phyloP scores from a whole-genome alignment of 2,797 vertebrate genomes.

The Tiaroga cobitis region DNA sequence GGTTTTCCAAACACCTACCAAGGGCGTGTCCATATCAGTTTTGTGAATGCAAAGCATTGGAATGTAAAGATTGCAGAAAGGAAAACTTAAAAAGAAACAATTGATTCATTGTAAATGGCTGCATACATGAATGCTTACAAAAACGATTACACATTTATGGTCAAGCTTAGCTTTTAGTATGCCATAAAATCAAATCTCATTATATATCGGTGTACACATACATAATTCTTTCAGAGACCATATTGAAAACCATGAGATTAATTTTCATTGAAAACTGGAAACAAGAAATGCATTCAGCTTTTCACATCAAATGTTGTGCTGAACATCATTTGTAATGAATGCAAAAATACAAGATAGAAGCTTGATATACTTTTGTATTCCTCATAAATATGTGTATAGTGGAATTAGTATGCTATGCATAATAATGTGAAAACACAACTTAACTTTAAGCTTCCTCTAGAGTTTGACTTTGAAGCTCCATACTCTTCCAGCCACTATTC shows the following conservation, averaged over 20 bases:
- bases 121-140: neutral
- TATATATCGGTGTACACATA: neutral
- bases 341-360: neutral
- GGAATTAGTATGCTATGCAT: neutral
- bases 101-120: neutral
- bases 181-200: neutral
- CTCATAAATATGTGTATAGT: neutral
- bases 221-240: neutral
- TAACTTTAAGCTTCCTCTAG: slow-evolving; percentile 9
- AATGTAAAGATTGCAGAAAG: neutral
- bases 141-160: neutral
- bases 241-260: neutral
- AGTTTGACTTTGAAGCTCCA: slow-evolving; percentile 50
- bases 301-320: neutral
- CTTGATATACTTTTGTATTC: neutral
- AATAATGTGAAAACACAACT: neutral
- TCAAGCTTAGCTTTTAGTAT: neutral
- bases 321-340: neutral
- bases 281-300: neutral
- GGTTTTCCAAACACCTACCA: neutral
- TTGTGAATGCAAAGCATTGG: neutral
- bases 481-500: slow-evolving; percentile 50
- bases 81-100: slow-evolving; percentile 2
- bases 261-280: neutral
- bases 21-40: slow-evolving; percentile 9